These are phyloP conservation scores for Drosophila setosimentum DNA, from an alignment of 2,888 invertebrate species.

Conservation along the genomic window DNA sequence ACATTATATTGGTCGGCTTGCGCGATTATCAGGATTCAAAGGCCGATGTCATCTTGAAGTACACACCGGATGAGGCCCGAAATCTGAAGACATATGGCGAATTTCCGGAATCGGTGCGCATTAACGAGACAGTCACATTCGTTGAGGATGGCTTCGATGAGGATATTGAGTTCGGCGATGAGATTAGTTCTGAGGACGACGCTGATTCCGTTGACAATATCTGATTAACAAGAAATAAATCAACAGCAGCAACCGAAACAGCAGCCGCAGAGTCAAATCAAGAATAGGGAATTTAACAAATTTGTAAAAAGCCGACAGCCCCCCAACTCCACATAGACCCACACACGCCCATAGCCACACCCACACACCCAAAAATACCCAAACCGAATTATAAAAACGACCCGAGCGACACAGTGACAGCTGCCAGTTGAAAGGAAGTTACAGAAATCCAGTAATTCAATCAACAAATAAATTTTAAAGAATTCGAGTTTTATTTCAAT, in stretches of 20 bases:
- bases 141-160: conserved; percentile 98
- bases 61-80: conserved; percentile 99
- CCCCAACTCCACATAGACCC: conserved; percentile 13
- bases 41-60: conserved; percentile 99
- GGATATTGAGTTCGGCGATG: conserved; percentile 98
- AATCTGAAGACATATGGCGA: conserved; percentile 99
- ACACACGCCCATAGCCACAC: conserved; percentile 12
- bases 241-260: conserved; percentile 30
- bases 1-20: conserved; percentile 98
- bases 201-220: conserved; percentile 90
- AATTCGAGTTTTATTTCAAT: conserved; percentile 36
- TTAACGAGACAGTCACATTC: conserved; percentile 98
- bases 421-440: conserved; percentile 25
- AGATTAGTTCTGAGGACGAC: conserved; percentile 96
- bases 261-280: conserved; percentile 56
- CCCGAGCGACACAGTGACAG: conserved; percentile 27
- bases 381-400: neutral
- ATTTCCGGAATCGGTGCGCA: conserved; percentile 98
- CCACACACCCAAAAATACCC: conserved; percentile 5
- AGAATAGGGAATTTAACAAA: conserved; percentile 74
- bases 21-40: conserved; percentile 99
- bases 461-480: conserved; percentile 42
- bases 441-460: conserved; percentile 32
- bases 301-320: conserved; percentile 68
- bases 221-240: conserved; percentile 84